These are phyloP conservation scores for Tenthredo amoena DNA, from an alignment of 2,888 invertebrate species.

Conservation along the genomic window DNA sequence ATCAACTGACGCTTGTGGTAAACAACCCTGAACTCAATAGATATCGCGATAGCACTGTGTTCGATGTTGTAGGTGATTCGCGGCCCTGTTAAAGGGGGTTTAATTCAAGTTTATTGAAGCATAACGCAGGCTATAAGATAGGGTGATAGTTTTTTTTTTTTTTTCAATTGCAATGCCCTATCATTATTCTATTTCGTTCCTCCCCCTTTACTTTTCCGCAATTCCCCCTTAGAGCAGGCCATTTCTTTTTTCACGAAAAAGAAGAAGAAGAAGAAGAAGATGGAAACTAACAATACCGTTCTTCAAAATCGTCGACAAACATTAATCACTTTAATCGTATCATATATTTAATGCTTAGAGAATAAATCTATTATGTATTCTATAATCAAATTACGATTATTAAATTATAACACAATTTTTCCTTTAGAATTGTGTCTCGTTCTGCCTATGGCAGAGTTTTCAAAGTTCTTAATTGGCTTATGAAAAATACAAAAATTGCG, in stretches of 20 bases:
- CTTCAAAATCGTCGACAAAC: neutral
- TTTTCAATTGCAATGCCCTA: neutral
- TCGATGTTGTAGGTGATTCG: constrained; percentile 40
- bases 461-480: constrained; percentile 21
- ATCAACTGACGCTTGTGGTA: constrained; percentile 76
- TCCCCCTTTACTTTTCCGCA: neutral
- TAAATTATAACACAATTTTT: neutral
- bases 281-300: neutral
- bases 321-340: neutral
- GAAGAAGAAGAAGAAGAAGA: neutral
- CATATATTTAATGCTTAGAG: neutral
- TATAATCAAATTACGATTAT: neutral
- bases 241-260: neutral
- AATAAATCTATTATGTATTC: neutral
- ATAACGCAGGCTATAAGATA: neutral
- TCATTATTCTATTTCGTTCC: neutral
- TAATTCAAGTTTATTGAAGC: constrained; percentile 46
- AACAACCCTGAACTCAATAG: constrained; percentile 56
- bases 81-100: constrained; percentile 42
- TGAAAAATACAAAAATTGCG: neutral
- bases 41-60: constrained; percentile 26
- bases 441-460: neutral
- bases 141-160: constrained; percentile 14
- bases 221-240: neutral
- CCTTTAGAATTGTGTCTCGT: neutral